Conservation (phyloP, 2,113 vertebrate species). For the Aegotheles bennettii region DNA sequence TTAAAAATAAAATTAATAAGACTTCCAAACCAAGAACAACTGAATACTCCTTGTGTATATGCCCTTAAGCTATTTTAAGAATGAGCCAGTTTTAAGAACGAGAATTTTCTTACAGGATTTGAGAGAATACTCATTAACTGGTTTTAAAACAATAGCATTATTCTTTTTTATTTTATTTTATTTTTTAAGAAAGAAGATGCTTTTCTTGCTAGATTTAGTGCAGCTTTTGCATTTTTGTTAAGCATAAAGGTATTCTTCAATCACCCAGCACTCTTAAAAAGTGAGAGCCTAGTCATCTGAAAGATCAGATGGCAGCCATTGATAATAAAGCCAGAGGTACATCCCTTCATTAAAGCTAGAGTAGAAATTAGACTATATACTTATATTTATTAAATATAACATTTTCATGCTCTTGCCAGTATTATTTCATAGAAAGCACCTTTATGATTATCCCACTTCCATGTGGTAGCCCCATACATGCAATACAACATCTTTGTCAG, state of each 20-base stretch:
- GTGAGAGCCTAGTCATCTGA: neutral
- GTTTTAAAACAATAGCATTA: neutral
- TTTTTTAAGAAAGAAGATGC: neutral
- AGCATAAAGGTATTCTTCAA: neutral
- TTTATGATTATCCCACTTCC: neutral
- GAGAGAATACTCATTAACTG: neutral
- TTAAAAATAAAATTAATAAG: neutral
- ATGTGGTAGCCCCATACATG: neutral
- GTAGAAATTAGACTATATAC: neutral
- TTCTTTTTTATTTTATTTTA: neutral
- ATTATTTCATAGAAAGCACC: neutral
- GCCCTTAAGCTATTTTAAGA: neutral
- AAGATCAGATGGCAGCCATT: neutral
- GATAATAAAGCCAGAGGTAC: neutral
- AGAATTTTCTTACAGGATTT: neutral
- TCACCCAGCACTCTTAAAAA: fast-evolving
- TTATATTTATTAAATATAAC: neutral
- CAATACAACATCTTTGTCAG: neutral
- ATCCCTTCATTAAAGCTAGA: neutral
- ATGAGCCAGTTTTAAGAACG: neutral
- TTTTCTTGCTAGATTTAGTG: neutral
- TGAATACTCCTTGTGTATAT: neutral
- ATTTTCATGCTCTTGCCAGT: neutral
- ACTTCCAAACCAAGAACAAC: neutral
- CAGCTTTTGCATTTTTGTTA: neutral